Evolutionary conservation across 2,888 invertebrate species (phyloP).

Genomic region (Cephus spinipes): DNA sequence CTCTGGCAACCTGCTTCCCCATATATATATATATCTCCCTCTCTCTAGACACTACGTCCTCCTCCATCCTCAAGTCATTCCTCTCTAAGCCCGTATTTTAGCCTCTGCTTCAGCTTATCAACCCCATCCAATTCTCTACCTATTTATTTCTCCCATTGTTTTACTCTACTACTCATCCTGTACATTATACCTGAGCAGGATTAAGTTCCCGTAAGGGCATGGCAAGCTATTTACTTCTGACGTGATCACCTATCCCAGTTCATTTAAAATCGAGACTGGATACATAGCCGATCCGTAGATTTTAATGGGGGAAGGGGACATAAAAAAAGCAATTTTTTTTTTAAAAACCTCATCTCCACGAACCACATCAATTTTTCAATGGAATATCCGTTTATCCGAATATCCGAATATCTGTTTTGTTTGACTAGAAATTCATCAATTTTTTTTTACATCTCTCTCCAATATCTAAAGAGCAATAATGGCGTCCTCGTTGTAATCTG

Average conservation of each 20-base stretch:
- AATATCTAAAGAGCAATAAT: too few relatives aligned
- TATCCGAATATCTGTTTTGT: too few relatives aligned
- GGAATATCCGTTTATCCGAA: too few relatives aligned
- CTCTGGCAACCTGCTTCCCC: slow-evolving; percentile 15
- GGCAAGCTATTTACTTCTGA: neutral
- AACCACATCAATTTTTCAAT: too few relatives aligned
- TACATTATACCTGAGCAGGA: neutral
- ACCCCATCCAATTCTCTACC: neutral
- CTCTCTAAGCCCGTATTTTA: neutral
- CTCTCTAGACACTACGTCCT: neutral
- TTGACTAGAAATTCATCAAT: too few relatives aligned
- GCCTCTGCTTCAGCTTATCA: neutral
- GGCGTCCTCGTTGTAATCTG: too few relatives aligned
- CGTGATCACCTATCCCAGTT: neutral
- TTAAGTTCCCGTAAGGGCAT: neutral
- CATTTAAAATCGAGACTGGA: neutral
- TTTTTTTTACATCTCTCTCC: too few relatives aligned
- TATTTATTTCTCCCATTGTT: neutral
- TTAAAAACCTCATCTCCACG: too few relatives aligned
- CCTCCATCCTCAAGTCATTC: neutral
- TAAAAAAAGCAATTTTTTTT: too few relatives aligned
- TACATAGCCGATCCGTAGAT: neutral
- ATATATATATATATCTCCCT: slow-evolving; percentile 14
- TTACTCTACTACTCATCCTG: neutral
- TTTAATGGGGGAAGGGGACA: neutral